Evolutionary conservation across 2,888 invertebrate species (phyloP), one percentile per base, ranked within the genome.

Genomic region (Mesorhabditis spiculigera): DNA sequence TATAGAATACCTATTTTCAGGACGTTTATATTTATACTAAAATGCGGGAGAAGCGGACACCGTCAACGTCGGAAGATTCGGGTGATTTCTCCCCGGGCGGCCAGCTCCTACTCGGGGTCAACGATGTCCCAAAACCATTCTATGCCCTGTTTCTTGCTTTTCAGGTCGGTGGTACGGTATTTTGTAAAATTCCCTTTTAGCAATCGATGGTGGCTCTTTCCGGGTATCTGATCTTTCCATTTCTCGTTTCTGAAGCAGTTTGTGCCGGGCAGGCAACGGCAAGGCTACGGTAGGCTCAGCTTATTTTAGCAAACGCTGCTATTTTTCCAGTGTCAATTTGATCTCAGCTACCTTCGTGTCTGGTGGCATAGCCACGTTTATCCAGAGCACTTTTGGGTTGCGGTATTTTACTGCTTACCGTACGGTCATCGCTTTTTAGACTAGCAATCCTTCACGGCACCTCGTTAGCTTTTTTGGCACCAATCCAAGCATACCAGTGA

Each of bases 71-170:
- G n/a, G 8, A 10, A n/a, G 58, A 50, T 50, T 50, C n/a, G 58
- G 58, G 58, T 13, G 58, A 50, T 13, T 50, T 50, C 58, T 50
- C 58, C 1, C 1, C 58, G 58, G 3, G n/a, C 8, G 58, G 58
- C 8, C 58, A 50, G n/a, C 58, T 50, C n/a, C n/a, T 50, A 1
- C n/a, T 50, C 10, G 58, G 58, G 10, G 58, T 50, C 58, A 50
- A 50, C 58, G 58, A 50, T 50, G 58, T 50, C 10, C 58, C 58
- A 50, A 50, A 50, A n/a, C 58, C 58, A 50, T 50, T 50, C n/a
- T n/a, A 50, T 50, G 58, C 58, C n/a, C 58, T 50, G n/a, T 50
- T 50, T 50, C n/a, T 50, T 13, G 58, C 58, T 10, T 50, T 50
- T 50, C 58, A 50, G 58, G 58, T 50, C 8, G n/a, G 58, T n/a